These are phyloP conservation scores for Deroplatys truncata DNA, from an alignment of 2,888 invertebrate genomes.

Conservation along the genomic window DNA sequence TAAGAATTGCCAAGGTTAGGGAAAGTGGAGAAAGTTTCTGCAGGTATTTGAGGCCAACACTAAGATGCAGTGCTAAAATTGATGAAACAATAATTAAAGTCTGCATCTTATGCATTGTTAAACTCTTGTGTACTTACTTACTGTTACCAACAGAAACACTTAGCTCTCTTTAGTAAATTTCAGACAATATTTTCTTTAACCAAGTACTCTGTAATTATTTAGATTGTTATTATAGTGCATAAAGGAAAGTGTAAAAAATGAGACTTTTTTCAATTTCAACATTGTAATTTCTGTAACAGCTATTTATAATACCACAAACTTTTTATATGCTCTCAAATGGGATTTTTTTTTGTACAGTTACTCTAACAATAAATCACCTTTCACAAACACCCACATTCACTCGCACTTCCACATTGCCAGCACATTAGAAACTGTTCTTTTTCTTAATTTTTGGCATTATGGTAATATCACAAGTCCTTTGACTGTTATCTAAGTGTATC, in stretches of 20 bases:
- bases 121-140: too few species aligned
- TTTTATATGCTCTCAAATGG: background rate
- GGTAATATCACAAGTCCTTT: background rate
- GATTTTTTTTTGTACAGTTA: background rate
- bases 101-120: too few species aligned
- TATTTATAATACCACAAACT: slow-evolving; percentile 13
- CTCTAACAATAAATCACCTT: background rate
- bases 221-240: too few species aligned
- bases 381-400: background rate
- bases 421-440: background rate
- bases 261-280: background rate
- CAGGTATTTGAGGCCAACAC: too few species aligned
- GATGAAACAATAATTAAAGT: too few species aligned
- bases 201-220: too few species aligned
- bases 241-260: background rate
- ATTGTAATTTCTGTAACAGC: slow-evolving; percentile 14
- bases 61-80: too few species aligned
- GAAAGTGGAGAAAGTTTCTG: too few species aligned
- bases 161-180: too few species aligned
- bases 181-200: too few species aligned
- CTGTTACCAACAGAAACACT: too few species aligned
- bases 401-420: background rate
- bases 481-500: background rate
- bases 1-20: too few species aligned
- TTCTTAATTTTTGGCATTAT: background rate